Base-by-base conservation (phyloP, 2,797 vertebrate species). In the Dendrocincla fuliginosa region DNA sequence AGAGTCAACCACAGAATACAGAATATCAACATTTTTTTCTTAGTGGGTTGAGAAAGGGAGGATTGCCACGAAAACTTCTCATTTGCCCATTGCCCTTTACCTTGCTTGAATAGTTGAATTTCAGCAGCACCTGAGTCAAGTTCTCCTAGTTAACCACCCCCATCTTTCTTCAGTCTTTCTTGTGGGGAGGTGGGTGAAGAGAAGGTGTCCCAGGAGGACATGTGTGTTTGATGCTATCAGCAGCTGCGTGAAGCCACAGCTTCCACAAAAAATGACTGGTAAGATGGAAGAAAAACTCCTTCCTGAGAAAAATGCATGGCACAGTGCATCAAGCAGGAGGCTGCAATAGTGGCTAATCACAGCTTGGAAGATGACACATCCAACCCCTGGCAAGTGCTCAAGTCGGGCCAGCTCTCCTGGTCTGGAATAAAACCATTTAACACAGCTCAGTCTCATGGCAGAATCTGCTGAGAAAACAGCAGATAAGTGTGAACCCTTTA, bases 171-270 rank as follows among this genome's bases (percentile, higher is more conserved):
- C 44, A 49, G 10, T 11, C 42, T 35, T 55, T 86, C 10, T 12
- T 46, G 3, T 6, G 20, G 13, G 4, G 25, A 75, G 6, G 8
- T 14, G 27, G 46, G 11, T 46, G 22, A n/a, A 64, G 18, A 84
- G 47, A 32, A 67, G 33, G 37, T 19, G 11, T 24, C 18, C 33
- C 42, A 64, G 53, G 25, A 81, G 35, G 25, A 56, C 5, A 3
- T 0, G 0, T 16, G 24, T 39, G 16, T 14, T 64, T 49, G 49
- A 19, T 74, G 33, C 5, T 42, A 25, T 42, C 41, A 59, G 2
- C 44, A 70, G 16, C 13, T 19, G 13, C 11, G 17, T 57, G 37
- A 81, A 88, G 30, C 8, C 30, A 27, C 42, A 80, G 8, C 57
- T 57, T 14, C 57, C 57, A 56, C 49, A 35, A 5, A 56, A 46